Base-by-base conservation (phyloP, 2,888 invertebrate species). In the Tipula confusa region DNA sequence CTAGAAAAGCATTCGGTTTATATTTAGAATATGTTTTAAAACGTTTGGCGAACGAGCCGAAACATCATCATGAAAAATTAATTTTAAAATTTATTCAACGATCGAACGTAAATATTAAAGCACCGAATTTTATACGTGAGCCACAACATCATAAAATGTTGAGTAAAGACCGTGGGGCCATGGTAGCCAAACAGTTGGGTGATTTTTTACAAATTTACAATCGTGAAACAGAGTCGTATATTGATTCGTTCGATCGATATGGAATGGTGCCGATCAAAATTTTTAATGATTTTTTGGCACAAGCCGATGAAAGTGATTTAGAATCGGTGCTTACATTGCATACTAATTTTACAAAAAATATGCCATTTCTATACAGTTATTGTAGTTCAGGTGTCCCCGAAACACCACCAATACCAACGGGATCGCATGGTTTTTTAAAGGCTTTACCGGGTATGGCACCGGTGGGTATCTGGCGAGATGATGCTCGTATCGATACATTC, bases 141-240 rank as follows among this genome's bases (percentile, higher is more conserved):
- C 86, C 87, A 1, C 87, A 87, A 82, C 88, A 86, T 81, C 91
- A 92, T 84, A 93, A 94, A 89, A 91, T 95, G 88, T 92, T 93
- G 86, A 93, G 93, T 87, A 96, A 96, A 89, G 96, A 96, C 89
- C 91, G 94, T 29, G 94, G 95, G 84, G 96, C 96, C 1, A 93
- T 96, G 86, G 93, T 96, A 83, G 95, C 96, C 1, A 96, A 96
- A 89, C 93, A 96, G 86, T 90, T 95, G 83, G 95, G 95, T 87
- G 96, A 96, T 89, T 96, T 96, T 89, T 91, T 96, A 83, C 95
- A 95, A 90, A 91, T 94, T 87, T 96, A 96, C 89, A 95, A 94
- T 88, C 91, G 94, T 83, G 96, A 96, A 89, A 96, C 96, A 0
- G 96, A 96, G 86, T 90, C 94, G 29, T 95, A 93, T 87, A 91